Conservation (phyloP, 2,797 vertebrate genomes). For the Acipenser oxyrinchus region DNA sequence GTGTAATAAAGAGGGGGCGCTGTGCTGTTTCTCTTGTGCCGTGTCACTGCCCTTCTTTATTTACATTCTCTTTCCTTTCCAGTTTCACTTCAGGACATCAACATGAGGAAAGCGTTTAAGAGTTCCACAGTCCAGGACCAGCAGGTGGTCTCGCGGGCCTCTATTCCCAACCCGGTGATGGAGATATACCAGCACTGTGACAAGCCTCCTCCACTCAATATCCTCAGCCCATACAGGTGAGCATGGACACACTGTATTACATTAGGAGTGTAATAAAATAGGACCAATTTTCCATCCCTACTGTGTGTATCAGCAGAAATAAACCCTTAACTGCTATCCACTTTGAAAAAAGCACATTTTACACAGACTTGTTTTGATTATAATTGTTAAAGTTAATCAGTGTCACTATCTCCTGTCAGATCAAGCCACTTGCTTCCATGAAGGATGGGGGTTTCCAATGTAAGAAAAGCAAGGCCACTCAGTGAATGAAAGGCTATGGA, state of each 20-base stretch:
- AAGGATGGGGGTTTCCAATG: no score
- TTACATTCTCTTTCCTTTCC: slow-evolving; percentile 15
- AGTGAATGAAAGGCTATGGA: no score
- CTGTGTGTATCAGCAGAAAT: neutral
- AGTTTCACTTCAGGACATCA: slow-evolving; percentile 88
- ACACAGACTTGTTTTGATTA: no score
- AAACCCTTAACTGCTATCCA: neutral
- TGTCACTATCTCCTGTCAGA: neutral
- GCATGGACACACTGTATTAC: neutral
- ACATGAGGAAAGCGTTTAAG: slow-evolving; percentile 83
- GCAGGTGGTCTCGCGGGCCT: slow-evolving; percentile 76
- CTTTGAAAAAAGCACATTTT: no score
- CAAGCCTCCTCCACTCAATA: slow-evolving; percentile 70
- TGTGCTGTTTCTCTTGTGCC: no score
- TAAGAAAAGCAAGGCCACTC: no score
- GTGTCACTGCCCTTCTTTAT: no score
- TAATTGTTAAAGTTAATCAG: neutral
- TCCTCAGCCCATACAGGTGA: slow-evolving; percentile 75
- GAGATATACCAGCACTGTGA: slow-evolving; percentile 74
- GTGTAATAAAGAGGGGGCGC: no score
- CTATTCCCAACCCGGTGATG: slow-evolving; percentile 63
- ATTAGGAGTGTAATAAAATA: neutral
- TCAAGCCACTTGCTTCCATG: no score
- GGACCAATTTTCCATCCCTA: neutral
- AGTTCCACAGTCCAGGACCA: slow-evolving; percentile 77